A percentile compares a stretch with the other conserved stretches of the same genome.
phyloP scores from a whole-genome alignment of 2,113 vertebrate species.

The Patagioenas fasciata region DNA sequence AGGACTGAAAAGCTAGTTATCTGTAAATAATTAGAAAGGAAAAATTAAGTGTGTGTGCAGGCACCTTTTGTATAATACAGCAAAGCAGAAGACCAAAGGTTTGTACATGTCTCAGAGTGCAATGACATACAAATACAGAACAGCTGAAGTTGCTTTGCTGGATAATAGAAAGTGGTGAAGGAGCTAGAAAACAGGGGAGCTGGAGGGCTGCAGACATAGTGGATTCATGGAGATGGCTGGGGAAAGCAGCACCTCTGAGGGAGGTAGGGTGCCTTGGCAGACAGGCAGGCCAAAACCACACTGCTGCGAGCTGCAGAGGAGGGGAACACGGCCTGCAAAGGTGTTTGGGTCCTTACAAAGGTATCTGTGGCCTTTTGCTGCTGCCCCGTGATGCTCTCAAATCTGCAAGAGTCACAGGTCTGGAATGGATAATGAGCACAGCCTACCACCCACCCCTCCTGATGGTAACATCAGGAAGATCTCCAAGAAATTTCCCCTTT shows the following conservation, averaged over 20 bases:
- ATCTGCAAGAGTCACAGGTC: background rate
- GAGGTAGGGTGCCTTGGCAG: background rate
- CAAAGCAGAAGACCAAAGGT: background rate
- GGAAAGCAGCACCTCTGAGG: background rate
- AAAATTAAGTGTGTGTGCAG: background rate
- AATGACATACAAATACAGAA: background rate
- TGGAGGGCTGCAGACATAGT: background rate
- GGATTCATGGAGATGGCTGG: background rate
- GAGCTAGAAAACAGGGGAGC: background rate
- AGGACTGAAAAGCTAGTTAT: background rate
- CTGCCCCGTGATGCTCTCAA: background rate
- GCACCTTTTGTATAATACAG: background rate
- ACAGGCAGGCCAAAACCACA: background rate
- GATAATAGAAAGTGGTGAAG: background rate
- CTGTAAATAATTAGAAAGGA: background rate
- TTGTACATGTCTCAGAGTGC: background rate
- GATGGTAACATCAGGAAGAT: background rate
- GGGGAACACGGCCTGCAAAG: background rate
- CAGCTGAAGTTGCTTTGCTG: background rate
- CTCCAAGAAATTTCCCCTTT: background rate
- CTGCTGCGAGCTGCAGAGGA: background rate
- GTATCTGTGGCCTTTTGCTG: background rate
- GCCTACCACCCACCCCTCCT: background rate
- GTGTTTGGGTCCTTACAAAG: background rate
- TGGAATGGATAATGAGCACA: background rate